Evolutionary conservation across 2,113 vertebrate species (phyloP), one percentile per base, ranked within the genome.

Genomic region (Brevimyrus niger): DNA sequence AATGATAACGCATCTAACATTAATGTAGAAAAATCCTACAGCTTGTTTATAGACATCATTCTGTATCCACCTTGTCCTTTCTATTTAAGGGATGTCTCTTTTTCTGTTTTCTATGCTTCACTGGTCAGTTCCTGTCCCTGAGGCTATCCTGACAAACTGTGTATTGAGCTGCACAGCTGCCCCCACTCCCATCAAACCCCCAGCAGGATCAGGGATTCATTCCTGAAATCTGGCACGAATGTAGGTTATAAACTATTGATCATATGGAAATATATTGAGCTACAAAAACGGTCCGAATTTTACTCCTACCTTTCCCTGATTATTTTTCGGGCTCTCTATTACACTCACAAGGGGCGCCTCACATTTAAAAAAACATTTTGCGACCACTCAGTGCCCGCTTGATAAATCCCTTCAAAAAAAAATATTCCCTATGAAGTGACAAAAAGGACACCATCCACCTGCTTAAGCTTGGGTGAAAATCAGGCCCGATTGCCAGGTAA

Each of bases 71-170:
- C 85, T 19, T 53, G 85, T 87, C 85, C 50, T 53, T 53, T 87
- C 50, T 31, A 87, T 53, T 55, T 53, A 51, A 87, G 50, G 27
- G n/a, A 87, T 53, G 50, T 55, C 85, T 87, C 50, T 87, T 55
- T 87, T 47, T n/a, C 82, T 55, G 85, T 55, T 87, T 87, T 87
- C n/a, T 35, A 31, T 53, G 50, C 48, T 53, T 51, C 85, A 87
- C 27, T 35, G 85, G 85, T 87, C 85, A 87, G 85, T 87, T 27
- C 55, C 48, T 87, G 50, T 55, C 85, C 47, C 85, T 27, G 50
- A 87, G 85, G 85, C 85, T 55, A 38, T 87, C 50, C 48, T 53
- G 85, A 87, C 85, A 87, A 87, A 87, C 85, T 87, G 47, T 35
- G 85, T 53, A 87, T 53, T 53, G 85, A 87, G 50, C 85, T 53